Conservation (phyloP, 1,140 invertebrate species). For the Cydia fagiglandana region DNA sequence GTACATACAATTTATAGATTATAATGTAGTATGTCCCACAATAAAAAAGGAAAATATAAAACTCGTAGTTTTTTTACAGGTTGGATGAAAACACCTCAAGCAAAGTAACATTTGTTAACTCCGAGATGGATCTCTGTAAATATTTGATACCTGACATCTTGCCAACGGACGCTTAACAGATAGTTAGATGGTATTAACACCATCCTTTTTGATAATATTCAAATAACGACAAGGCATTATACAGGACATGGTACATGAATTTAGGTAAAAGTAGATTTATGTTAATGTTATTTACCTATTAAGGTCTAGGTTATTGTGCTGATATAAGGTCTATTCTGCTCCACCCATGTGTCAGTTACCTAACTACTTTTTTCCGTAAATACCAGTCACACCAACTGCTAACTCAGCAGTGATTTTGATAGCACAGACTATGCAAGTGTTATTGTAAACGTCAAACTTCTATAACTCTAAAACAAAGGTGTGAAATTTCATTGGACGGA, state of each 20-base stretch:
- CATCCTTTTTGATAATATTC: slow-evolving; percentile 7
- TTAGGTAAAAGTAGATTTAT: neutral
- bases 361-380: too few relatives aligned
- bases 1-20: too few relatives aligned
- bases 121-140: slow-evolving; percentile 84
- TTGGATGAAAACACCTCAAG: slow-evolving; percentile 87
- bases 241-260: neutral
- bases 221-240: slow-evolving; percentile 27
- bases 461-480: too few relatives aligned
- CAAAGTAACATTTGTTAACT: slow-evolving; percentile 85
- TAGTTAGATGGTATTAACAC: neutral
- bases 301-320: neutral
- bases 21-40: too few relatives aligned
- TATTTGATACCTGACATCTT: slow-evolving; percentile 88
- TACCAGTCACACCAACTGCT: too few relatives aligned
- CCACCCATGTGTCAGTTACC: neutral
- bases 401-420: too few relatives aligned
- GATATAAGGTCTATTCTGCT: neutral
- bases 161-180: slow-evolving; percentile 82
- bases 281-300: neutral
- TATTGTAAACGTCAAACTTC: too few relatives aligned
- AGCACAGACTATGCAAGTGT: too few relatives aligned
- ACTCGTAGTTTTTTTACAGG: slow-evolving; percentile 70
- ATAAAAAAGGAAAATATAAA: too few relatives aligned
- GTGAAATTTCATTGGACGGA: too few relatives aligned